Percentiles rank a stretch among this genome's conserved stretches.
Conservation (phyloP, 2,113 vertebrate genomes). For the Callospermophilus lateralis region DNA sequence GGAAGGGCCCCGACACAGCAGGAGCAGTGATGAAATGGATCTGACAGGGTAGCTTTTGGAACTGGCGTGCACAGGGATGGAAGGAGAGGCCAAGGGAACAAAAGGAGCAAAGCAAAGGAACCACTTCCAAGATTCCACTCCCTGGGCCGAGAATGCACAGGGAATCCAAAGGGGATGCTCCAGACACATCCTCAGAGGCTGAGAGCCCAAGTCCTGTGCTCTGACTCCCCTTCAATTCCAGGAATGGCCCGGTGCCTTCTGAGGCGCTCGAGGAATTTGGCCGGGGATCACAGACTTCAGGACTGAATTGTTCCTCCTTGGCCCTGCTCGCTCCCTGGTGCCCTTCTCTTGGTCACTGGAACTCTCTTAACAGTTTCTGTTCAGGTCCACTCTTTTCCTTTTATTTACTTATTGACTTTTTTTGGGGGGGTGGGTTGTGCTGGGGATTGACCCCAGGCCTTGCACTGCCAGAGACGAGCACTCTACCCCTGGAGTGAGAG, state of each 20-base stretch:
- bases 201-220: background rate
- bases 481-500: background rate
- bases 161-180: conserved; percentile 38
- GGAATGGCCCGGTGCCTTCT: background rate
- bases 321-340: background rate
- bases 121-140: conserved; percentile 25
- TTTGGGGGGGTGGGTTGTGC: too few species aligned
- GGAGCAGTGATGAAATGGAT: background rate
- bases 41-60: background rate
- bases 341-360: background rate
- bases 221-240: background rate
- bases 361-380: background rate
- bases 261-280: conserved; percentile 71
- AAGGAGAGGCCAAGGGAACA: background rate
- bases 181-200: conserved; percentile 6
- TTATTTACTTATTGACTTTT: background rate
- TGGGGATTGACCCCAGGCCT: too few species aligned
- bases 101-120: background rate
- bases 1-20: background rate
- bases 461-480: too few species aligned
- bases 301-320: conserved; percentile 53
- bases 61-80: background rate
- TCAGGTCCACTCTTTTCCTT: background rate
- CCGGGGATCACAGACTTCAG: conserved; percentile 64
- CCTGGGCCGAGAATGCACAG: background rate